Conservation (phyloP, 2,888 invertebrate species). For the Eristalinus sepulchralis region DNA sequence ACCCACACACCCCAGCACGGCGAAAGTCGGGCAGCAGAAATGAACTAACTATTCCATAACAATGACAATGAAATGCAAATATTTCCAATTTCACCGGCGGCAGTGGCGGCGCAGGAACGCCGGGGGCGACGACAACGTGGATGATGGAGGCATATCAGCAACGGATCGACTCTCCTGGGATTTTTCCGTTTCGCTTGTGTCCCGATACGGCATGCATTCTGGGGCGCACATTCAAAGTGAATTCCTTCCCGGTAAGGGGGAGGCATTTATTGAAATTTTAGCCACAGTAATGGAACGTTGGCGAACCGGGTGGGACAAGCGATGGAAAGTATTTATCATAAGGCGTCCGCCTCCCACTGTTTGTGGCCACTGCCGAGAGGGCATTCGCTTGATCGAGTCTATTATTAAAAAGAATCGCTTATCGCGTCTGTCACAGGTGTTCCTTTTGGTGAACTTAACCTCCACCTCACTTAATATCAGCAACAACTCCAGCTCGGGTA, state of each 20-base stretch:
- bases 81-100: slow-evolving; percentile 64
- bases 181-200: slow-evolving; percentile 1
- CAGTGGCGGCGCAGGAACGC: slow-evolving; percentile 9
- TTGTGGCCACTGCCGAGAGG: neutral
- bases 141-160: slow-evolving; percentile 18
- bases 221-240: slow-evolving; percentile 9
- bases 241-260: slow-evolving; percentile 47
- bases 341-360: neutral
- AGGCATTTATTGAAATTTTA: slow-evolving; percentile 61
- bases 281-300: slow-evolving; percentile 22
- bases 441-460: neutral
- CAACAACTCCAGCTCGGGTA: slow-evolving; percentile 22
- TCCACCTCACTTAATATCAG: neutral
- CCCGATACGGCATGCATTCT: neutral
- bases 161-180: slow-evolving; percentile 27
- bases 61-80: slow-evolving; percentile 71
- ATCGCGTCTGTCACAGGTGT: neutral
- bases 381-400: neutral
- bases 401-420: neutral
- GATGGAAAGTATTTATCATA: slow-evolving; percentile 28
- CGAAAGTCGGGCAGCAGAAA: slow-evolving; percentile 37
- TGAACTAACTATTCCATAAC: slow-evolving; percentile 62
- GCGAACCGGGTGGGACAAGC: neutral
- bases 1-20: neutral
- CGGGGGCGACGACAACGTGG: neutral